A percentile compares a stretch with the other conserved stretches of the same genome.
phyloP scores from a whole-genome alignment of 2,797 vertebrate species.

The Emydoidea blandingii region DNA sequence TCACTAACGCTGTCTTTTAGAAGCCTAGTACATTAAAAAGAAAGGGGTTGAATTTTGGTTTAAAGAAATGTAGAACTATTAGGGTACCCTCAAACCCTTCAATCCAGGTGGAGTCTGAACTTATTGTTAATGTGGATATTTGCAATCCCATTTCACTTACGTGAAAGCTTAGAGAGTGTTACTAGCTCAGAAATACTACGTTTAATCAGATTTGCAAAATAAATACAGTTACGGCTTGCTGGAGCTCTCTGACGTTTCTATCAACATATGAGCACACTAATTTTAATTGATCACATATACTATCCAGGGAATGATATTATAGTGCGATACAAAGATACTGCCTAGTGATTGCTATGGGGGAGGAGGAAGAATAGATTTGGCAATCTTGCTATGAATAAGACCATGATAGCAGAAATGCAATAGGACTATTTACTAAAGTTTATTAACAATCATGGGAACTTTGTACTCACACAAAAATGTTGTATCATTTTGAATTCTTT shows the following conservation, averaged over 20 bases:
- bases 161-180: neutral
- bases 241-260: neutral
- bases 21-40: neutral
- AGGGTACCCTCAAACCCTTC: neutral
- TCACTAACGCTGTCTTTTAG: neutral
- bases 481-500: slow-evolving; percentile 88
- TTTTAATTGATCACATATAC: neutral
- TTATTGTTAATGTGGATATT: neutral
- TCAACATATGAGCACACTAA: neutral
- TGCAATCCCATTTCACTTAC: neutral
- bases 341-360: neutral
- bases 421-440: neutral
- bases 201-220: neutral
- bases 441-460: neutral
- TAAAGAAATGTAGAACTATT: neutral
- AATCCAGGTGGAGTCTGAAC: neutral
- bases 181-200: neutral
- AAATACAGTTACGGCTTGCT: neutral
- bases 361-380: neutral
- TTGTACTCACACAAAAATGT: neutral
- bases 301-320: neutral
- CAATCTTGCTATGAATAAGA: neutral
- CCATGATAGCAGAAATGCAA: neutral
- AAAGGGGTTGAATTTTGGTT: neutral
- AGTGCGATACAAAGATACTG: neutral